Evolutionary conservation across 2,888 invertebrate species (phyloP), one percentile per base, ranked within the genome.

Genomic region (Lasioglossum lativentre): DNA sequence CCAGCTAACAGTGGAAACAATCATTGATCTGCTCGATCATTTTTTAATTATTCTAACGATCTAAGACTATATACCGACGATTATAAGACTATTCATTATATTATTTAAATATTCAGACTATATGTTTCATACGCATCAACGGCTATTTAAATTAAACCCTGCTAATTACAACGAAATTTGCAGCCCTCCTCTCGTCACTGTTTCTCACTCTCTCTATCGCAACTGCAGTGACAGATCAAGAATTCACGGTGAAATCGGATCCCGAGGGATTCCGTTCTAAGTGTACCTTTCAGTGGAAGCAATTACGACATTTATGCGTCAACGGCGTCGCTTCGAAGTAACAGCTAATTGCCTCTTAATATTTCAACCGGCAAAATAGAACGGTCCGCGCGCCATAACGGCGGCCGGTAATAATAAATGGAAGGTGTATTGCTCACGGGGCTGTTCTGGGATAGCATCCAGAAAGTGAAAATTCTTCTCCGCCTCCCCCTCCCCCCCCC

Each of bases 321-420:
- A 85, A 84, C 85, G 59, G 56, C 23, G 79, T 74, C 80, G 66
- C 30, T 71, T 27, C 85, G 66, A 78, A 71, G 74, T 75, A 85
- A 66, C 80, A 77, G 80, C n/a, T 86, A 86, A 85, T 86, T 78
- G 80, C 86, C 86, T 42, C 86, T 86, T 86, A 80, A 86, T 80
- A 86, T 80, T 80, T 86, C 86, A 77, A 71, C 77, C 40, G 14
- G 52, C 40, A 70, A 80, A 80, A 85, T 77, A 80, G 76, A 74
- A 56, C 75, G 27, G 42, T 63, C 10, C 14, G 52, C 5, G 19
- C 59, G 68, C 78, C 78, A 74, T 79, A 76, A 86, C 68, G 14
- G 27, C 38, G 34, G 8, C 23, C 52, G 30, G 30, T 23, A 78
- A 63, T 86, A 75, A 73, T 63, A 76, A 76, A 85, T 76, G 85